A percentile compares a stretch with the other conserved stretches of the same genome.
Evolutionary conservation across 1,140 invertebrate species (phyloP).

Genomic region (Orius insidiosus): DNA sequence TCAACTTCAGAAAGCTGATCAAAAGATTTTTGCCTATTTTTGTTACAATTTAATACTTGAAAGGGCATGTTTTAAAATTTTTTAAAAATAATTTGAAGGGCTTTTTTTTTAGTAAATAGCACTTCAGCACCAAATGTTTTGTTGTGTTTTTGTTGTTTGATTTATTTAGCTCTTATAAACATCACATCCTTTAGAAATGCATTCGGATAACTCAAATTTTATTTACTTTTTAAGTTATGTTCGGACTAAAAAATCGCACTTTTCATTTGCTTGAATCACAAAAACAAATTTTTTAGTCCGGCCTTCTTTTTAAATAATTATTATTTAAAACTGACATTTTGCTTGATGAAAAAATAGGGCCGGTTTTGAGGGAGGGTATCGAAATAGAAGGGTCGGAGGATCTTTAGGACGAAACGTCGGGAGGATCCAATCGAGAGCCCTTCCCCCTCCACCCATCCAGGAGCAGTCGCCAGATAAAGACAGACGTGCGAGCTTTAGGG

Average conservation of each 20-base stretch:
- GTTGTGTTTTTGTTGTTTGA: too few relatives aligned
- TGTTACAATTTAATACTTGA: too few relatives aligned
- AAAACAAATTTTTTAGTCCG: background rate
- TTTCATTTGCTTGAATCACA: background rate
- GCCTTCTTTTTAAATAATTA: background rate
- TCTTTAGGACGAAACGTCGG: conserved; percentile 10
- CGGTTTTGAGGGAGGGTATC: conserved; percentile 12
- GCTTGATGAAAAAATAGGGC: conserved; percentile 2
- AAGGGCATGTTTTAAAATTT: too few relatives aligned
- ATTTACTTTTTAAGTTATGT: background rate
- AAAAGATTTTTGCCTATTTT: too few relatives aligned
- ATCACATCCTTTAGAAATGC: too few relatives aligned
- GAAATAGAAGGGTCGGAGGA: conserved; percentile 4
- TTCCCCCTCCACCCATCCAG: conserved; percentile 14
- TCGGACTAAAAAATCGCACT: background rate
- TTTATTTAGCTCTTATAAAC: too few relatives aligned
- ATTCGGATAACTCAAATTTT: background rate
- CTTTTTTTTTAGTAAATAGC: too few relatives aligned
- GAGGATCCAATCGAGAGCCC: conserved; percentile 12
- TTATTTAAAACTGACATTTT: background rate
- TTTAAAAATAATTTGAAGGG: too few relatives aligned
- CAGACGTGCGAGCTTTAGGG: conserved; percentile 14
- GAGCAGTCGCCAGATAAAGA: conserved; percentile 13
- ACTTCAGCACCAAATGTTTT: too few relatives aligned
- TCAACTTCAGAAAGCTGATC: too few relatives aligned